Conservation (phyloP, 1,140 invertebrate species). For the Littorina saxatilis region DNA sequence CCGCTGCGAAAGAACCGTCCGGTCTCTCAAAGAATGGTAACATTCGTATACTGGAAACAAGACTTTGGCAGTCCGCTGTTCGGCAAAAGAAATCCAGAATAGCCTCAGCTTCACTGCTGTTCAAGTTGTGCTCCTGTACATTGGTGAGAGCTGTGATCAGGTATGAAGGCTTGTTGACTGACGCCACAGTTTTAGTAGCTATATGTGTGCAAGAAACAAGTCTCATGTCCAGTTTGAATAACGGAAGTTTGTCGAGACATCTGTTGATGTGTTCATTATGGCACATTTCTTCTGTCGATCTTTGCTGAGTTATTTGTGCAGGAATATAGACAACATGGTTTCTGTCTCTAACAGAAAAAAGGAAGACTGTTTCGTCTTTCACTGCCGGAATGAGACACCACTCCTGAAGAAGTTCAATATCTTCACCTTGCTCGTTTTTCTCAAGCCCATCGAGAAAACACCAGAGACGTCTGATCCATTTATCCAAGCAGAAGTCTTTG, state of each 20-base stretch:
- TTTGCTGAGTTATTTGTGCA: not conserved
- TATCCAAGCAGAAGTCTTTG: not conserved
- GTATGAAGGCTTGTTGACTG: not conserved
- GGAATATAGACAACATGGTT: slow-evolving; percentile 7
- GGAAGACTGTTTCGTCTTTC: not conserved
- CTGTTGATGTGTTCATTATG: not conserved
- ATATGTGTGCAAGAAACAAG: not conserved
- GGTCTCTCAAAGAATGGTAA: slow-evolving; percentile 18
- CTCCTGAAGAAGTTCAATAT: not conserved
- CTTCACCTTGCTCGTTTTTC: not conserved
- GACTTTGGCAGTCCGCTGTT: not conserved
- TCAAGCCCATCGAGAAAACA: not conserved
- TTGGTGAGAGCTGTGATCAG: not conserved
- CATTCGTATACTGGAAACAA: not conserved
- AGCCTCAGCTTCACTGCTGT: not conserved
- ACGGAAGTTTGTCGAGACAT: not conserved
- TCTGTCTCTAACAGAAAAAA: slow-evolving; percentile 17
- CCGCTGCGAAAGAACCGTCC: not conserved
- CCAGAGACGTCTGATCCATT: slow-evolving; percentile 18
- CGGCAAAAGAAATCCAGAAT: not conserved
- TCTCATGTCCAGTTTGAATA: not conserved
- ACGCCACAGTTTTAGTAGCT: slow-evolving; percentile 10
- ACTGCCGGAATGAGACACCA: slow-evolving; percentile 21
- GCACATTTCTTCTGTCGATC: no score
- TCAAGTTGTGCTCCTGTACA: not conserved